Evolutionary conservation across 2,888 invertebrate species (phyloP).

Genomic region (Polydrusus cervinus): DNA sequence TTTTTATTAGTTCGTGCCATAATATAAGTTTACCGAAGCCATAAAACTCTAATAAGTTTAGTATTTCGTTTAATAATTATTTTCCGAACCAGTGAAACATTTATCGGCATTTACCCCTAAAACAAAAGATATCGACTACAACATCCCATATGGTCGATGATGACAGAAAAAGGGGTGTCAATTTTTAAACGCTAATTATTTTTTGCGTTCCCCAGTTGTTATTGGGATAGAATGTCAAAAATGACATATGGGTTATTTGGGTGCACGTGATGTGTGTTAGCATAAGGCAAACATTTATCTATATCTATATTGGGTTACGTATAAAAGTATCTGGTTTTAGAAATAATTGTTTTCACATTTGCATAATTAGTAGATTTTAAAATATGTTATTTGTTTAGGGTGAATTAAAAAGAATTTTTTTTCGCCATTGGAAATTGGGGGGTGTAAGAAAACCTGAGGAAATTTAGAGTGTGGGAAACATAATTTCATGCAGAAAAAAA

Average conservation of each 20-base stretch:
- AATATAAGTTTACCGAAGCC: constrained; percentile 43
- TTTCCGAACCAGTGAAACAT: constrained; percentile 39
- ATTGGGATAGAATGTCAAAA: constrained; percentile 54
- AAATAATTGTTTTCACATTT: no score
- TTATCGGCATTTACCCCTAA: constrained; percentile 32
- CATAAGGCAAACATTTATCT: constrained; percentile 6
- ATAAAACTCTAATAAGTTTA: constrained; percentile 25
- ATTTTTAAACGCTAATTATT: constrained; percentile 62
- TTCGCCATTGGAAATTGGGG: no score
- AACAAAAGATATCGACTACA: constrained; percentile 24
- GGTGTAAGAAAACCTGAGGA: no score
- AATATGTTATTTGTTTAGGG: no score
- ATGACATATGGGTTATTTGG: constrained; percentile 54
- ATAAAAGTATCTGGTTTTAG: no score
- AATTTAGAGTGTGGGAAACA: no score
- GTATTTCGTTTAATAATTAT: constrained; percentile 45
- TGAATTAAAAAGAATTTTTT: no score
- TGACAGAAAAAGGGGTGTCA: constrained; percentile 60
- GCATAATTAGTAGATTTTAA: no score
- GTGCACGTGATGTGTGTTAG: constrained; percentile 32
- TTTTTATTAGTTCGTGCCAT: no score
- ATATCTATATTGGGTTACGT: no score
- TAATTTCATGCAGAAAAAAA: no score
- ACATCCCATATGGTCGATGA: constrained; percentile 59
- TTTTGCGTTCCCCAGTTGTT: constrained; percentile 52